Evolutionary conservation across 2,797 vertebrate species (phyloP).

Genomic region (Alauda arvensis): DNA sequence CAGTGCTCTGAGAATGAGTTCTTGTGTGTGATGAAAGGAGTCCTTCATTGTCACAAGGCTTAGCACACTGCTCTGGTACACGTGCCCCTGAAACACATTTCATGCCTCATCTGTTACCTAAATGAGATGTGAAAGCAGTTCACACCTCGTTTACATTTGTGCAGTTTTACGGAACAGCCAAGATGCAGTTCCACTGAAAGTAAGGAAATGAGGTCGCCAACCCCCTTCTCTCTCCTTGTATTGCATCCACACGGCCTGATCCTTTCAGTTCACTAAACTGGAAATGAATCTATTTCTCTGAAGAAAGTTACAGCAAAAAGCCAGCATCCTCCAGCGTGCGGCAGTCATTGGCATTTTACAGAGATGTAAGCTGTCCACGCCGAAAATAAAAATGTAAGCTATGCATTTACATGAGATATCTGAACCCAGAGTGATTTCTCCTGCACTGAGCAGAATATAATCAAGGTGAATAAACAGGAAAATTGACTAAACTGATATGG

Average conservation of each 20-base stretch:
- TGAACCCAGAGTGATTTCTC: background rate
- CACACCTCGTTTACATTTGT: slow-evolving; percentile 74
- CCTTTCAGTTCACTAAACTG: slow-evolving; percentile 20
- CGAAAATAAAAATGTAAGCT: background rate
- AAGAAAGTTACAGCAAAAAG: background rate
- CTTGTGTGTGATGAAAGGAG: slow-evolving; percentile 37
- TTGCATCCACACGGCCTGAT: background rate
- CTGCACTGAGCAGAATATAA: background rate
- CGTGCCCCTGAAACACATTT: slow-evolving; percentile 71
- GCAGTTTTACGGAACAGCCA: slow-evolving; percentile 58
- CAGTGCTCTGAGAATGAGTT: background rate
- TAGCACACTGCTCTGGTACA: slow-evolving; percentile 44
- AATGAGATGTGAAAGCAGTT: slow-evolving; percentile 78
- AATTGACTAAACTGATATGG: background rate
- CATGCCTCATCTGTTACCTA: slow-evolving; percentile 75
- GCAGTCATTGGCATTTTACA: background rate
- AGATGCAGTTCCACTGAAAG: slow-evolving; percentile 54
- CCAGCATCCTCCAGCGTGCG: background rate
- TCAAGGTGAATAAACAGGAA: slow-evolving; percentile 15
- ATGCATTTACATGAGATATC: slow-evolving; percentile 5
- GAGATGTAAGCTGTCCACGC: background rate
- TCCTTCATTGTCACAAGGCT: slow-evolving; percentile 47
- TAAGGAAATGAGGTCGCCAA: slow-evolving; percentile 66
- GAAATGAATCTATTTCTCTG: slow-evolving; percentile 20
- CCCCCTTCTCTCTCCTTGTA: slow-evolving; percentile 52